Conservation (phyloP, 2,113 vertebrate genomes). For the Xiphias gladius region DNA sequence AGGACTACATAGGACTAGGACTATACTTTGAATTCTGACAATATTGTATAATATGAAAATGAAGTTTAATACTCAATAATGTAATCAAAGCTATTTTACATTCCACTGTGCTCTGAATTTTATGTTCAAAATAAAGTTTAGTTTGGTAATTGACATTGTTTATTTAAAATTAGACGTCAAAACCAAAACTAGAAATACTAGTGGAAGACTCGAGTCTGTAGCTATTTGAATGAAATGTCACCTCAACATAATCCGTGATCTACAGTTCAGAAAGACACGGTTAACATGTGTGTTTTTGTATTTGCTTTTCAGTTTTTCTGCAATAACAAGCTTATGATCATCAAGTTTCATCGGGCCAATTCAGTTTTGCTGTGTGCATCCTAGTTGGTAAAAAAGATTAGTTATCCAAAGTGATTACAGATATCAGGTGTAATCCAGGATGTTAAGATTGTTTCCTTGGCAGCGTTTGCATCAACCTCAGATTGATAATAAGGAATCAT, state of each 20-base stretch:
- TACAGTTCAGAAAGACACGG: background rate
- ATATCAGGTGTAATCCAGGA: background rate
- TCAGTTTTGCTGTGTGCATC: background rate
- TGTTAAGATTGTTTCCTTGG: background rate
- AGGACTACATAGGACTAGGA: too few species aligned
- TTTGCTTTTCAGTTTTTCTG: background rate
- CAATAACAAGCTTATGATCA: background rate
- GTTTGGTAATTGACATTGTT: conserved; percentile 23
- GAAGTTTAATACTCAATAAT: conserved; percentile 9
- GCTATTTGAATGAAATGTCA: background rate
- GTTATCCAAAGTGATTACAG: background rate
- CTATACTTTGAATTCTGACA: background rate
- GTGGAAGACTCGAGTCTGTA: background rate
- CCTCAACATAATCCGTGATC: background rate
- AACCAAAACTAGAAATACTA: background rate
- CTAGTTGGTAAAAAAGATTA: background rate
- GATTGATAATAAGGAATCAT: background rate
- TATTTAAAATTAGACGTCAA: background rate
- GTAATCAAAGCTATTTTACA: conserved; percentile 20
- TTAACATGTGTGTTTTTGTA: background rate
- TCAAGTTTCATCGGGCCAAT: too few species aligned
- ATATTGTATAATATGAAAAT: background rate
- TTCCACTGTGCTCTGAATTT: conserved; percentile 11
- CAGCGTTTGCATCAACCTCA: background rate
- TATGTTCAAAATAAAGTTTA: conserved; percentile 53